Base-by-base conservation (phyloP, 2,113 vertebrate species). In the Ophthalmolycus amberensis region DNA sequence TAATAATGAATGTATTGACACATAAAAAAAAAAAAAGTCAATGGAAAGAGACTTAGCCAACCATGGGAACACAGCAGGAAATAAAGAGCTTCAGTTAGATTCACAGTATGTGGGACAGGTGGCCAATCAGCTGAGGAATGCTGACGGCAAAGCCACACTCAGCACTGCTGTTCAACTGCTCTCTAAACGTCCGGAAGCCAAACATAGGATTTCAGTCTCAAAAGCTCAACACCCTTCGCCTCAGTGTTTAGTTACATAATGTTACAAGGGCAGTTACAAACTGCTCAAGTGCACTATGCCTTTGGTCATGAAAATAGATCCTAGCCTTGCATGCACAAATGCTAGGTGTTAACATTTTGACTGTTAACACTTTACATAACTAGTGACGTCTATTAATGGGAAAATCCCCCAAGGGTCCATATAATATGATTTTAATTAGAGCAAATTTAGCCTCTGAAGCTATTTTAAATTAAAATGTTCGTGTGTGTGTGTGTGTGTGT, bases 101-200 rank as follows among this genome's bases (percentile, higher is more conserved):
- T 50, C 16, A 37, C 69, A 68, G 20, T 37, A 5, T 46, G 69
- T 2, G 4, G 18, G 16, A 83, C 84, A 85, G 75, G 29, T 86
- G 77, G 79, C 20, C 32, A 40, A 59, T 50, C 65, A 78, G 60
- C 69, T 44, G 46, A 48, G 54, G 66, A 78, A 78, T 73, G 65
- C 46, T 16, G 74, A 37, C 56, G 59, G 38, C 46, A 68, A 74
- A 66, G 66, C 27, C 8, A 64, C 38, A 75, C 27, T 46, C 1
- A 10, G 44, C 58, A 34, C 22, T 20, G 9, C 27, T 46, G 37
- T 59, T 37, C 0, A 34, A 59, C 18, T 37, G 9, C 32, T 59
- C 40, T 27, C 16, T 50, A 0, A 52, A 29, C 20, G 8, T 16
- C 22, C 9, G 1, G 6, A 40, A 10, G 27, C 60, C 71, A 25